These are phyloP conservation scores for Prenolepis imparis DNA, from an alignment of 2,888 invertebrate species.

Conservation along the genomic window DNA sequence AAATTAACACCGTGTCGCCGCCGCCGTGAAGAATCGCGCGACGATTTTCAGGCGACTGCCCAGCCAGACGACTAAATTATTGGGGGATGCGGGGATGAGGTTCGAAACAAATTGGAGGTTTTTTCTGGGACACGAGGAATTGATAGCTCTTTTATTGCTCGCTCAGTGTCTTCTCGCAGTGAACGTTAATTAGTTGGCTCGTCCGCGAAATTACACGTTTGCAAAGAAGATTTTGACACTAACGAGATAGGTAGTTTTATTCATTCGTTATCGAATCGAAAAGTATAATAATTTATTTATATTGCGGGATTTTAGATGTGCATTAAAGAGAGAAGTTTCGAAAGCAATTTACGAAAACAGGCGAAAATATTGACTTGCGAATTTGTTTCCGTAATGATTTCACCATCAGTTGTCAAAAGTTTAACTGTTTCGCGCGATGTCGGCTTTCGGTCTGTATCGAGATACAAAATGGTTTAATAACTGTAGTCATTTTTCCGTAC, in stretches of 20 bases:
- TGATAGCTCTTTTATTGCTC: conserved; percentile 66
- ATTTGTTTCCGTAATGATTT: conserved; percentile 16
- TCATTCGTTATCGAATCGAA: background rate
- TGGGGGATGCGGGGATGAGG: conserved; percentile 46
- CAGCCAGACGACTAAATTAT: conserved; percentile 73
- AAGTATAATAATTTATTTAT: background rate
- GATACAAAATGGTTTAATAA: conserved; percentile 50
- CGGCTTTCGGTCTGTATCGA: conserved; percentile 19
- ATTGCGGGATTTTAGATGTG: background rate
- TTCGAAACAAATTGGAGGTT: conserved; percentile 54
- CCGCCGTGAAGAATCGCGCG: conserved; percentile 73
- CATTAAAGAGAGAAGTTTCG: too few species aligned
- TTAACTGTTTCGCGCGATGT: conserved; percentile 36
- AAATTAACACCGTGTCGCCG: conserved; percentile 69
- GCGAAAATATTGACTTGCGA: conserved; percentile 1
- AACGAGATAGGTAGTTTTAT: background rate
- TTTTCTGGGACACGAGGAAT: conserved; percentile 54
- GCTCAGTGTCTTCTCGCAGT: background rate
- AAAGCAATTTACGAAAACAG: background rate
- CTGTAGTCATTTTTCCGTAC: conserved; percentile 42
- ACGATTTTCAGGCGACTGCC: conserved; percentile 69
- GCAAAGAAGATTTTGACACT: background rate
- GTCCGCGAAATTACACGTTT: background rate
- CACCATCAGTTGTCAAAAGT: conserved; percentile 4
- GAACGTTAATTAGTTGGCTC: conserved; percentile 22